phyloP scores from a whole-genome alignment of 30 jellyfish, hydroid and myxozoan genomes.

The Mastigias papua region DNA sequence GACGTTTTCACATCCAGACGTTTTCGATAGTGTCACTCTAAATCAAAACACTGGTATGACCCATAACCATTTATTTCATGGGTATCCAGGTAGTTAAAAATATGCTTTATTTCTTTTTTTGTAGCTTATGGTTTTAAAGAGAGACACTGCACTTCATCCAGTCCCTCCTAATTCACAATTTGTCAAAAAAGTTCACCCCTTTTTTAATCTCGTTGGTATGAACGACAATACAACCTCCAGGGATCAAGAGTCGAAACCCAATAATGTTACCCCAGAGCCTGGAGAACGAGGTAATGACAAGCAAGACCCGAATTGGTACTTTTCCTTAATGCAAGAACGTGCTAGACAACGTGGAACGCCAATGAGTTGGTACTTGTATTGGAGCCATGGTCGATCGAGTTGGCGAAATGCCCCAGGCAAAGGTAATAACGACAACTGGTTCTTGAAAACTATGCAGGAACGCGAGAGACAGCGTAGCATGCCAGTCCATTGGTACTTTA shows the following conservation, averaged over 20 bases:
- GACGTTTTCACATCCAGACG: not conserved
- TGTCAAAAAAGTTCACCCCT: conserved; percentile 45
- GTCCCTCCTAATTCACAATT: conserved; percentile 45
- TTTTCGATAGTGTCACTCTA: too few relatives aligned
- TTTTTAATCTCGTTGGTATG: conserved; percentile 19
- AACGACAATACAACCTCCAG: conserved; percentile 6
- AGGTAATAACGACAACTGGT: conserved; percentile 68
- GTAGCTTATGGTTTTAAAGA: conserved; percentile 11
- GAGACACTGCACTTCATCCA: conserved; percentile 47
- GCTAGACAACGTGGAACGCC: conserved; percentile 70
- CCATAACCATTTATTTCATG: too few relatives aligned
- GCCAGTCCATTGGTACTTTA: conserved; percentile 60
- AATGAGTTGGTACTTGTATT: conserved; percentile 71
- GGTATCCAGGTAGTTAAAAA: too few relatives aligned
- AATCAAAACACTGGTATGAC: too few relatives aligned
- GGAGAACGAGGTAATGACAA: not conserved
- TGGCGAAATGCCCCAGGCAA: conserved; percentile 70
- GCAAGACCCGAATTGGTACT: conserved; percentile 60
- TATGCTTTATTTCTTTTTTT: not conserved
- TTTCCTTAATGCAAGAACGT: conserved; percentile 47
- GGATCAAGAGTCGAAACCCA: not conserved
- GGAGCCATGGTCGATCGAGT: conserved; percentile 69
- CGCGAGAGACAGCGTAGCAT: conserved; percentile 64
- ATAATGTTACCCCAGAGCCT: not conserved
- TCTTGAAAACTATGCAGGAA: conserved; percentile 68